phyloP scores from a whole-genome alignment of 2,113 vertebrate genomes.

The Salvator merianae region DNA sequence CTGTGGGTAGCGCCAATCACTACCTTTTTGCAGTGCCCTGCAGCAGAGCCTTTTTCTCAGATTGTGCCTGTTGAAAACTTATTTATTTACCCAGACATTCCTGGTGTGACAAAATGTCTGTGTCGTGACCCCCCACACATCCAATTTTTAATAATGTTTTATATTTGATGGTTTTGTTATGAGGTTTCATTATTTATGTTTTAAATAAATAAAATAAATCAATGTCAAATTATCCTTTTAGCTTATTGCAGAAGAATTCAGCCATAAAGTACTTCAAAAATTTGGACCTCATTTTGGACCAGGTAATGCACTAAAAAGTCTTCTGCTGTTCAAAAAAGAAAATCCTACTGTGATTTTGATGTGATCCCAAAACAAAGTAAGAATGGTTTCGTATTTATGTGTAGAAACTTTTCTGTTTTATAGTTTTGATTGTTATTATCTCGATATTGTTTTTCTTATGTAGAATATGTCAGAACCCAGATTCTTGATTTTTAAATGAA shows the following conservation, averaged over 20 bases:
- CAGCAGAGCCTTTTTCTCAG: too few species aligned
- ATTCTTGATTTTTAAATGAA: not conserved
- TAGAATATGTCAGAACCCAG: not conserved
- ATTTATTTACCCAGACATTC: too few species aligned
- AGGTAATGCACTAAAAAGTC: slow-evolving; percentile 72
- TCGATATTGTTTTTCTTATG: not conserved
- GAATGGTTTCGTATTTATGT: not conserved
- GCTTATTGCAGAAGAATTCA: slow-evolving; percentile 97
- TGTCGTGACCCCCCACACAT: too few species aligned
- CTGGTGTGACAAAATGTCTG: too few species aligned
- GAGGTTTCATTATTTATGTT: too few species aligned
- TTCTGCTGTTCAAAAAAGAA: not conserved
- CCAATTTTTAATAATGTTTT: too few species aligned
- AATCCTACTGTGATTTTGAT: not conserved
- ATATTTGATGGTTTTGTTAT: too few species aligned
- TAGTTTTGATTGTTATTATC: not conserved
- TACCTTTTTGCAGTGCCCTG: too few species aligned
- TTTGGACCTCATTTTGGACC: slow-evolving; percentile 73
- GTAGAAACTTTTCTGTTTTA: not conserved
- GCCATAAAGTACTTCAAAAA: slow-evolving; percentile 81
- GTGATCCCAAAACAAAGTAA: not conserved
- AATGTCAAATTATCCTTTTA: slow-evolving; percentile 54
- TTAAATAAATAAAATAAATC: too few species aligned
- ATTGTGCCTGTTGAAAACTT: too few species aligned
- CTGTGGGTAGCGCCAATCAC: too few species aligned